Base-by-base conservation (phyloP, 2,113 vertebrate genomes). In the Dasypus novemcinctus region DNA sequence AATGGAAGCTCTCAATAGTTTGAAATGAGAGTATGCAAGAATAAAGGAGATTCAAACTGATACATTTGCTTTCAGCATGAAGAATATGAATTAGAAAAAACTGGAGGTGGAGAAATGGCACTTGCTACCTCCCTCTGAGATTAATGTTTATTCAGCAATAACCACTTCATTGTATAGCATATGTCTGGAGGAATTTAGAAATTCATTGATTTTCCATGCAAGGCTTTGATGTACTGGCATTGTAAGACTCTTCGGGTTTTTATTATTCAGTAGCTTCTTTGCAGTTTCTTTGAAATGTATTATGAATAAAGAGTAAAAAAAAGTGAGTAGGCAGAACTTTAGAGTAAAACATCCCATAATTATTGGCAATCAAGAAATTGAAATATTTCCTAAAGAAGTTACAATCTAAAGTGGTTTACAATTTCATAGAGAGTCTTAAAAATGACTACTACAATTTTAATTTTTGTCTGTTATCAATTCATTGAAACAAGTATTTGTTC, bases 81-180 rank as follows among this genome's bases (percentile, higher is more conserved):
- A 95, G 69, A 64, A 91, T 97, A 94, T 92, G 92, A 97, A 96
- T 97, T 91, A 94, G 81, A 97, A 98, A 98, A 97, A 95, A 84
- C 54, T 91, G 64, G 92, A 95, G 79, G 63, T 46, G 2, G 2
- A 38, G 0, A 43, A 36, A 76, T 46, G 41, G 2, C 11, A 7
- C 14, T 2, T 8, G 13, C 71, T 93, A 91, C 43, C 57, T 97
- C 13, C n/a, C 1, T 82, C n/a, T 87, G 66, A 93, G 91, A 96
- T 90, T 95, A 92, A 95, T 98, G 78, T 91, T 97, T 97, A 96
- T 74, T 93, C 54, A 93, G 27, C 89, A 79, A 91, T 95, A 95
- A 87, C 31, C 20, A 38, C 85, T 91, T 95, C 92, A 91, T 64
- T 92, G 38, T 81, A 95, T 97, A 90, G 38, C 46, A 49, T 72